Base-by-base conservation (phyloP, 2,888 invertebrate genomes). In the Cartodere bifasciata region DNA sequence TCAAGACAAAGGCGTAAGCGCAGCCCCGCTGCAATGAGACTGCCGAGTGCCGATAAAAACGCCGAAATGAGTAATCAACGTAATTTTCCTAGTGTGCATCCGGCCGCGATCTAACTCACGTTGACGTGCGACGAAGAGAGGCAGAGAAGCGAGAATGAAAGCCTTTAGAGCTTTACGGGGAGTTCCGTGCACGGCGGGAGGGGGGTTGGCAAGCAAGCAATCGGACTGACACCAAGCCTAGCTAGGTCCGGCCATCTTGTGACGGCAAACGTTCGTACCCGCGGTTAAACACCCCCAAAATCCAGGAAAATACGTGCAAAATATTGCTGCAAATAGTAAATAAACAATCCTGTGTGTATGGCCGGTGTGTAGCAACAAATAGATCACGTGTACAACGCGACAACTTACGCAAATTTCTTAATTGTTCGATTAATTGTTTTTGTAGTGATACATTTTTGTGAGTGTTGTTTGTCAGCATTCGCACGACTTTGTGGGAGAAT, bases 161-260 rank as follows among this genome's bases (percentile, higher is more conserved):
- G 56, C 54, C 54, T 51, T 46, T 56, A 56, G 58, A 56, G 53
- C 57, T 52, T 54, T 55, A 52, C 55, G 58, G 56, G 57, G 59
- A 56, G 58, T 53, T 55, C 56, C 56, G 58, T 57, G 56, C 56
- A 55, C 56, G 48, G 52, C 50, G 54, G 55, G 53, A 49, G 49
- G 51, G 53, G 51, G 55, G 55, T 52, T 52, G 50, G 63, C 63
- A 52, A 50, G 44, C 49, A 48, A 48, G 55, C 54, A 55, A 56
- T 56, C 53, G 55, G 55, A 55, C 56, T 55, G 54, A 55, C 55
- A 56, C 59, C 59, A 59, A 60, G 58, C 58, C 57, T 57, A 57
- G 56, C 56, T 56, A 57, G 58, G 58, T 58, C 58, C 59, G 58
- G 59, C 58, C 60, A 60, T 60, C 58, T 60, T 60, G 60, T 59